These are phyloP conservation scores for Osmerus eperlanus DNA, from an alignment of 2,113 vertebrate species.

Conservation along the genomic window DNA sequence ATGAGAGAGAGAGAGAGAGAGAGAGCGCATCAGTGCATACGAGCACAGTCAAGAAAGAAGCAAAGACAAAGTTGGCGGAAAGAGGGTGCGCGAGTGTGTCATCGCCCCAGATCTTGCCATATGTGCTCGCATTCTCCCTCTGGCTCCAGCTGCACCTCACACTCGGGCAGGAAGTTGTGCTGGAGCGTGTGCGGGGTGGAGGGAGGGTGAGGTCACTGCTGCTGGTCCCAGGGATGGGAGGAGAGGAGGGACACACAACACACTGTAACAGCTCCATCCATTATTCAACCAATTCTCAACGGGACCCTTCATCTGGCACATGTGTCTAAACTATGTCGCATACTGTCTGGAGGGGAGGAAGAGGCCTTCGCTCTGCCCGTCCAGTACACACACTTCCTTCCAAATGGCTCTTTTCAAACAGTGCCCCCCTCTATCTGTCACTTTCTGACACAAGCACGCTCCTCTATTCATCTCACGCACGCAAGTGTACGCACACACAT, in stretches of 20 bases:
- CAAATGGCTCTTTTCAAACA: no score
- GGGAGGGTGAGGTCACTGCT: slow-evolving; percentile 63
- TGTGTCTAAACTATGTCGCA: slow-evolving; percentile 8
- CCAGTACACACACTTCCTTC: no score
- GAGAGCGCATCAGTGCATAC: background rate
- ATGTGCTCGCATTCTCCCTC: slow-evolving; percentile 13
- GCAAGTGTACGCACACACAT: background rate
- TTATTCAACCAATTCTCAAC: slow-evolving; percentile 32
- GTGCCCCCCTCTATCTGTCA: slow-evolving; percentile 16
- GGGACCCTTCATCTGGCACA: slow-evolving; percentile 20
- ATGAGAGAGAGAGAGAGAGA: background rate
- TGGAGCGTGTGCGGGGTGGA: slow-evolving; percentile 50
- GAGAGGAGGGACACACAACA: slow-evolving; percentile 35
- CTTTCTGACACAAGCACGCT: slow-evolving; percentile 9
- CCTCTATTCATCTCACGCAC: background rate
- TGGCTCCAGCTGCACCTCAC: slow-evolving; percentile 48
- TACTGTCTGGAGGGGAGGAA: slow-evolving; percentile 18
- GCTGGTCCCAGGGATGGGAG: slow-evolving; percentile 53
- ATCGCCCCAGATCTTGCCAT: slow-evolving; percentile 27
- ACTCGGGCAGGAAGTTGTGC: slow-evolving; percentile 51
- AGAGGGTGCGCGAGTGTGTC: slow-evolving; percentile 48
- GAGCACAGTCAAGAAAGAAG: background rate
- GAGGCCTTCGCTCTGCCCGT: background rate
- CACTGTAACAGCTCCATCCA: slow-evolving; percentile 51
- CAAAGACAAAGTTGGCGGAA: background rate